phyloP scores from a whole-genome alignment of 2,113 vertebrate species.

The Laterallus jamaicensis region DNA sequence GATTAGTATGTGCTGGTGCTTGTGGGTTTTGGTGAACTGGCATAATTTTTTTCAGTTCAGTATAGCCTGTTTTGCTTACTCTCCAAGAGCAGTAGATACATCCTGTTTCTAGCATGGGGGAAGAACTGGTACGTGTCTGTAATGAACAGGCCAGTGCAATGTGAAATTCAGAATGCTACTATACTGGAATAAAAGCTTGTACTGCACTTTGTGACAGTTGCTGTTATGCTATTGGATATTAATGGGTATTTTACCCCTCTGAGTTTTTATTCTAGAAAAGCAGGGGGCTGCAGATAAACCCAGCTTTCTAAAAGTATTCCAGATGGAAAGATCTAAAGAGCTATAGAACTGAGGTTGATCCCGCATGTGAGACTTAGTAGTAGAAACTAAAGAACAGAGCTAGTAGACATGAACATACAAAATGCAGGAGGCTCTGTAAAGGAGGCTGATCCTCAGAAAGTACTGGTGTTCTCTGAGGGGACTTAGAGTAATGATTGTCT shows the following conservation, averaged over 20 bases:
- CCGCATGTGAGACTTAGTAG: neutral
- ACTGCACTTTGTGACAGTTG: neutral
- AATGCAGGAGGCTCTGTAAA: neutral
- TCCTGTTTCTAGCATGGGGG: neutral
- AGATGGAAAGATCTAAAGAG: neutral
- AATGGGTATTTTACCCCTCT: neutral
- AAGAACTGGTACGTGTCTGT: neutral
- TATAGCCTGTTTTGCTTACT: neutral
- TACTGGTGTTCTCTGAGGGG: neutral
- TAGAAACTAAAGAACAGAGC: neutral
- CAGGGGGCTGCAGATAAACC: neutral
- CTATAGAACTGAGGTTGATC: neutral
- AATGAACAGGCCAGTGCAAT: neutral
- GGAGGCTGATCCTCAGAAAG: neutral
- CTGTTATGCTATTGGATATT: accelerated
- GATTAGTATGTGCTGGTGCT: slow-evolving; percentile 31
- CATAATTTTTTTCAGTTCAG: neutral
- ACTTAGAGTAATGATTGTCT: neutral
- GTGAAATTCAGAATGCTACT: neutral
- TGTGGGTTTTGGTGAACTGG: neutral
- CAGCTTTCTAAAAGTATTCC: neutral
- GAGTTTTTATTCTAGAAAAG: neutral
- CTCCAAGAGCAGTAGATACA: neutral
- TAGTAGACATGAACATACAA: neutral
- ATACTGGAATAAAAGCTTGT: neutral